Conservation (phyloP, 1,140 invertebrate species). For the Neuroterus valhalla region DNA sequence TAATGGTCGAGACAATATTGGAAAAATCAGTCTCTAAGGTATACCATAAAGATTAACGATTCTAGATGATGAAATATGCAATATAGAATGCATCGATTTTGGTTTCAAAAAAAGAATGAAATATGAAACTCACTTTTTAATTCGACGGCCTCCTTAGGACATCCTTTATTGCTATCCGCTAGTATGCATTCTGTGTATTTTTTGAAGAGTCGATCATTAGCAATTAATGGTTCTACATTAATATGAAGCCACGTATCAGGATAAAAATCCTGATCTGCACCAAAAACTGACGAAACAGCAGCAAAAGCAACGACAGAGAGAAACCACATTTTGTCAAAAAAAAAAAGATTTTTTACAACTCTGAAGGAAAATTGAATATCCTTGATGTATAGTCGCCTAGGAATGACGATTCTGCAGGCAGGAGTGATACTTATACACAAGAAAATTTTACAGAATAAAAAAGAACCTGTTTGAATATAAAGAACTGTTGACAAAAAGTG, state of each 20-base stretch:
- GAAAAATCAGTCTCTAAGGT: too few relatives aligned
- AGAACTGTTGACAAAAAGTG: conserved; percentile 3
- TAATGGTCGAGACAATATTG: too few relatives aligned
- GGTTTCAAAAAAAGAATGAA: background rate
- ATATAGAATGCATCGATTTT: conserved; percentile 1
- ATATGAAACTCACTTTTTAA: conserved; percentile 55
- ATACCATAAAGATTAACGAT: background rate
- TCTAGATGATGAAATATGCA: background rate
- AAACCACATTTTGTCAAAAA: conserved; percentile 23
- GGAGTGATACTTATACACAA: background rate
- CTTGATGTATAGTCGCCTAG: background rate
- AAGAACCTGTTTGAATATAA: conserved; percentile 2
- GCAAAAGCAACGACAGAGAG: conserved; percentile 31
- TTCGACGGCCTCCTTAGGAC: conserved; percentile 48
- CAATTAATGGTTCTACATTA: conserved; percentile 50
- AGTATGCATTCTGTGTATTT: conserved; percentile 57
- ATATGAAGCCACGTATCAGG: conserved; percentile 50
- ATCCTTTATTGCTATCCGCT: conserved; percentile 39
- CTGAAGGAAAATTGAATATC: background rate
- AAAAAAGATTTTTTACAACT: background rate
- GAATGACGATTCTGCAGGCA: conserved; percentile 8
- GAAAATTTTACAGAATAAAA: background rate
- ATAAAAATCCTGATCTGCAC: conserved; percentile 46
- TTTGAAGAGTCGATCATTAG: conserved; percentile 54
- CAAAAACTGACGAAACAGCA: conserved; percentile 4